Base-by-base conservation (phyloP, 2,888 invertebrate species). In the Hesperia comma region DNA sequence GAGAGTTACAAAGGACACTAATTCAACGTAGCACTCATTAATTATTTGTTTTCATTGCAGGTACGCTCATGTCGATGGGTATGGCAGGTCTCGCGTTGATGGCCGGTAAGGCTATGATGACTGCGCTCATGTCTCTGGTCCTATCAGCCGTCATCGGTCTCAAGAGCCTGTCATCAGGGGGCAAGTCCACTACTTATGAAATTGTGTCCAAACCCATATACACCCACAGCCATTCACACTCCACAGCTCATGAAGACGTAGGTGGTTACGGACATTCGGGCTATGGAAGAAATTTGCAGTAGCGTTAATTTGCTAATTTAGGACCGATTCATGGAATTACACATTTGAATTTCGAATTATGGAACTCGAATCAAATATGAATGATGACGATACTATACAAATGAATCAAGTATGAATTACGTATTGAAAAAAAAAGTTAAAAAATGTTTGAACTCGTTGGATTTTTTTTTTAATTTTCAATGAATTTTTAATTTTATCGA, bases 101-200 rank as follows among this genome's bases (percentile, higher is more conserved):
- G 43, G 97, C 97, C 8, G 97, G 97, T 10, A 97, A 97, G 82
- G 97, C 97, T 0, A 82, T 97, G 17, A 96, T 97, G 95, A 96
- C 97, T 0, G 96, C 96, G 1, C 82, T 97, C 66, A 95, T 97
- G 94, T 96, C 97, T 0, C 90, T 97, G 0, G 94, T 97, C 72
- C 87, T 97, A 0, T 96, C 97, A 0, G 95, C 95, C 0, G 95
- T 97, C 70, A 94, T 96, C 66, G 97, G 97, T 0, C 87, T 97
- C 67, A 97, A 97, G 78, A 94, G 95, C 0, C 84, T 97, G 17
- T 93, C 95, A 0, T 93, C 94, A 3, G 95, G 96, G 0, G 94
- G 95, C 70, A 95, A 95, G 78, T 94, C 95, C 10, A 96, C 97
- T 8, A 97, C 97, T 0, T 97, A 97, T 79, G 97, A 97, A 87